phyloP scores from a whole-genome alignment of 2,888 invertebrate species.

The Phyto melanocephala region DNA sequence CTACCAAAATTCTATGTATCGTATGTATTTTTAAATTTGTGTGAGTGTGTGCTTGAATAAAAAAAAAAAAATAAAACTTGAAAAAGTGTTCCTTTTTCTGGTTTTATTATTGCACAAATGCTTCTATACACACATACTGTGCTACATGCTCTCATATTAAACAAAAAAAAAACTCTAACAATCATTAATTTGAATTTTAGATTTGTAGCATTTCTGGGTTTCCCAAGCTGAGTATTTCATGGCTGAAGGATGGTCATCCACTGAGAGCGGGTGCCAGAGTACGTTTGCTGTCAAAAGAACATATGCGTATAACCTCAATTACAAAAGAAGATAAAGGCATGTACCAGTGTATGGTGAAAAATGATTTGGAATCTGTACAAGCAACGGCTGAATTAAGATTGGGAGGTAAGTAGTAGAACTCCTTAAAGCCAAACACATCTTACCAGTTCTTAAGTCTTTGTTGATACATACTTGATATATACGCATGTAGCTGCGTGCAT shows the following conservation, averaged over 20 bases:
- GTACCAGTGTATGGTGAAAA: slow-evolving; percentile 93
- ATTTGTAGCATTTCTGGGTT: slow-evolving; percentile 91
- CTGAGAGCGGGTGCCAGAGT: slow-evolving; percentile 82
- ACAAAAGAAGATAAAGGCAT: slow-evolving; percentile 91
- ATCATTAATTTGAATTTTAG: slow-evolving; percentile 70
- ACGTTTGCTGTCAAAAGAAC: slow-evolving; percentile 80
- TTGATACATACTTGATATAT: slow-evolving; percentile 7
- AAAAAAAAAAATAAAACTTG: slow-evolving; percentile 16
- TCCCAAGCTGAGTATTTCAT: slow-evolving; percentile 86
- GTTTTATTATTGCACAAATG: neutral
- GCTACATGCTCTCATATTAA: neutral
- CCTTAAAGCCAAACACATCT: neutral
- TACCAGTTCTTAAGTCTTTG: neutral
- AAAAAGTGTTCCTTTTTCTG: neutral
- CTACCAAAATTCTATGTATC: neutral
- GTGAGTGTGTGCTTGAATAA: neutral
- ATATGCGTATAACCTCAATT: slow-evolving; percentile 82
- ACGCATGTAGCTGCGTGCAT: neutral
- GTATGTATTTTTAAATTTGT: neutral
- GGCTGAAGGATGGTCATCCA: slow-evolving; percentile 87
- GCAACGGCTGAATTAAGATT: slow-evolving; percentile 88
- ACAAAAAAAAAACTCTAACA: neutral
- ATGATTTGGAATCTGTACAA: slow-evolving; percentile 89
- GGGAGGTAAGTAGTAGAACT: slow-evolving; percentile 82
- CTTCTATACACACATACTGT: neutral